Evolutionary conservation across 2,888 invertebrate genomes (phyloP).

Genomic region (Rotaria magnacalcarata): DNA sequence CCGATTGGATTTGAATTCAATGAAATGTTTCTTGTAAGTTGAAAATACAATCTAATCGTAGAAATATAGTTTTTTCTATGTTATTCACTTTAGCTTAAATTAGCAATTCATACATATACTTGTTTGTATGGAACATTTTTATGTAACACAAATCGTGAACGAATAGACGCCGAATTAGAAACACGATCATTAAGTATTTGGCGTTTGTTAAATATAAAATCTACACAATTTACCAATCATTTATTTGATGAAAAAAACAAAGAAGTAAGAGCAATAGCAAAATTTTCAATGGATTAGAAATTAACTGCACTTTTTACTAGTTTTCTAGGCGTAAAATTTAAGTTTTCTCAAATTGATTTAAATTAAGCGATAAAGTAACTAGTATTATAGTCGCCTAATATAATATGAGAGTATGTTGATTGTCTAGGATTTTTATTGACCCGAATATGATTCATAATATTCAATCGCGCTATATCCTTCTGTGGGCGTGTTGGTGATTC

Average conservation of each 20-base stretch:
- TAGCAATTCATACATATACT: slow-evolving; percentile 40
- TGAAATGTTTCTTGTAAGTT: slow-evolving; percentile 41
- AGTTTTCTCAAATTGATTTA: too few species aligned
- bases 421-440: too few species aligned
- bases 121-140: slow-evolving; percentile 44
- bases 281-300: too few species aligned
- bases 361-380: too few species aligned
- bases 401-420: too few species aligned
- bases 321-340: too few species aligned
- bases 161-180: neutral
- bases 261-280: slow-evolving; percentile 1
- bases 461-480: too few species aligned
- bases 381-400: too few species aligned
- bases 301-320: too few species aligned
- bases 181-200: slow-evolving; percentile 41
- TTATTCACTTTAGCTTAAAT: slow-evolving; percentile 32
- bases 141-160: slow-evolving; percentile 39
- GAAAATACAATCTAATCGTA: neutral
- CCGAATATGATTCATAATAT: too few species aligned
- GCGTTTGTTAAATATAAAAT: slow-evolving; percentile 41
- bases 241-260: slow-evolving; percentile 39
- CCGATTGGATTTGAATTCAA: slow-evolving; percentile 86
- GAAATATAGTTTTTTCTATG: too few species aligned
- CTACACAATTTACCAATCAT: slow-evolving; percentile 36
- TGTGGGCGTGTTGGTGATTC: too few species aligned